Evolutionary conservation across 1,140 invertebrate species (phyloP).

Genomic region (Lycorma delicatula): DNA sequence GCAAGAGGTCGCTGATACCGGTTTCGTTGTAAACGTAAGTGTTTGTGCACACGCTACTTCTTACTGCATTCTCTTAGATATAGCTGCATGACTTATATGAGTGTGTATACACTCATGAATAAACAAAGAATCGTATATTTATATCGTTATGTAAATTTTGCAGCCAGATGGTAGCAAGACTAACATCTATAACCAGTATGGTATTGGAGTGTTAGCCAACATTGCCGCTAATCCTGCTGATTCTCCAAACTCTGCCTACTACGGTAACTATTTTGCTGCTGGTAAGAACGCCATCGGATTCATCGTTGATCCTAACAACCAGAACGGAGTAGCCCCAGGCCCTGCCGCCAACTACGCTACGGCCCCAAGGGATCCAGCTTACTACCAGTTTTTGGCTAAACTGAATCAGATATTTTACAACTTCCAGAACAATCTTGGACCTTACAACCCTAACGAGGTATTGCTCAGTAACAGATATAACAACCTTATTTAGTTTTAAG

Average conservation of each 20-base stretch:
- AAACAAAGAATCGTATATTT: too few species aligned
- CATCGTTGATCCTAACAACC: neutral
- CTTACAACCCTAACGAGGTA: neutral
- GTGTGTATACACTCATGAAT: too few species aligned
- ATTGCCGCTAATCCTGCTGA: neutral
- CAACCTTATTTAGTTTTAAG: too few species aligned
- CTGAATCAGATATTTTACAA: neutral
- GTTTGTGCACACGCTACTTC: too few species aligned
- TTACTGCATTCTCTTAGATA: too few species aligned
- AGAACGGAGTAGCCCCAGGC: neutral
- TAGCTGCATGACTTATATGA: too few species aligned
- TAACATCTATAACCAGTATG: neutral
- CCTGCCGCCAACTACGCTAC: neutral
- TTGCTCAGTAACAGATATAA: too few species aligned
- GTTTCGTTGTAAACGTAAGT: neutral
- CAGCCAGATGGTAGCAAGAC: neutral
- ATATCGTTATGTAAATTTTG: too few species aligned
- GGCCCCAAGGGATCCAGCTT: neutral
- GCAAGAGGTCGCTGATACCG: neutral
- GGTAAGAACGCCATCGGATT: neutral
- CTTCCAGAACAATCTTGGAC: neutral
- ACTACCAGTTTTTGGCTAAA: neutral
- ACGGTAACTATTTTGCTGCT: neutral
- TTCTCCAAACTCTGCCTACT: neutral
- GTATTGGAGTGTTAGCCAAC: neutral